A percentile compares a stretch with the other conserved stretches of the same genome.
phyloP scores from a whole-genome alignment of 2,113 vertebrate genomes.

The Mustela lutreola region DNA sequence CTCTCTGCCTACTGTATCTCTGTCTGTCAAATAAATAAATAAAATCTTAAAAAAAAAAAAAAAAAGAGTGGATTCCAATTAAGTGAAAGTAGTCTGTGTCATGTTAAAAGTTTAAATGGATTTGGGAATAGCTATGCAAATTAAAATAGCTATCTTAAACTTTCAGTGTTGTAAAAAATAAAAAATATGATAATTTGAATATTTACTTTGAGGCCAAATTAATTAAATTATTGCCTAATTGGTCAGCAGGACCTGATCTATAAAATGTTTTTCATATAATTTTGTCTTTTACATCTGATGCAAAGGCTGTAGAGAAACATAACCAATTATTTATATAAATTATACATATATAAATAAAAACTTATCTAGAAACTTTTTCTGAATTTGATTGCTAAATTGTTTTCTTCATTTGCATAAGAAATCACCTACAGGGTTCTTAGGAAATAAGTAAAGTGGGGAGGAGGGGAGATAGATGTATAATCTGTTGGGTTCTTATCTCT shows the following conservation, averaged over 20 bases:
- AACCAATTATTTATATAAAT: background rate
- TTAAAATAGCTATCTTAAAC: constrained; percentile 39
- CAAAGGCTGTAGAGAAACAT: background rate
- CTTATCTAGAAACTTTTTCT: constrained; percentile 61
- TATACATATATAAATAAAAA: constrained; percentile 61
- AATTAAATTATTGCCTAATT: constrained; percentile 35
- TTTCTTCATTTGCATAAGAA: background rate
- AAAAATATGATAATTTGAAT: background rate
- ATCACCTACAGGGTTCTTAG: background rate
- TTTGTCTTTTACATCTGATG: constrained; percentile 45
- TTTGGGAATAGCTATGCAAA: constrained; percentile 22
- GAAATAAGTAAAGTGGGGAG: background rate
- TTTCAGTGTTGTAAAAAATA: background rate
- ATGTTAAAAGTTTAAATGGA: background rate
- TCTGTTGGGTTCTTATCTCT: constrained; percentile 17
- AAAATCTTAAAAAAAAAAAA: too few relatives aligned
- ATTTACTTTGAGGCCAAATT: background rate
- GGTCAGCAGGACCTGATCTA: background rate
- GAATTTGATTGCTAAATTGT: background rate
- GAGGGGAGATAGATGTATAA: background rate
- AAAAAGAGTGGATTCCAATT: background rate
- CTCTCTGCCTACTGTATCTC: too few relatives aligned
- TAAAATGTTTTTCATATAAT: constrained; percentile 47
- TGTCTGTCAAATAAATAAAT: too few relatives aligned
- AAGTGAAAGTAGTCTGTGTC: background rate